Evolutionary conservation across 2,888 invertebrate genomes (phyloP).

Genomic region (Erebia palarica): DNA sequence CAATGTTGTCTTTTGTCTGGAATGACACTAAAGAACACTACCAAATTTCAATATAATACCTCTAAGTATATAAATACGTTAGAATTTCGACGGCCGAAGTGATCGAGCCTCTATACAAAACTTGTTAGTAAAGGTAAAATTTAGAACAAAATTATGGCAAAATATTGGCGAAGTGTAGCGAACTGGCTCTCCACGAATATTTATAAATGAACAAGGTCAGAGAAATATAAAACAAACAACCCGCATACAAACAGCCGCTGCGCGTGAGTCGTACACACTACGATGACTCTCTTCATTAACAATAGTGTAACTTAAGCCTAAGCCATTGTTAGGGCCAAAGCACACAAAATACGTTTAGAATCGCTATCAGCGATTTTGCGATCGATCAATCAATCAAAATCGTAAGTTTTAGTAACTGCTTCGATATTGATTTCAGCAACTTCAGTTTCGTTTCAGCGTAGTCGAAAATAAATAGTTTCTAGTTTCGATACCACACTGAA

Average conservation of each 20-base stretch:
- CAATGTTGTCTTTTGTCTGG: slow-evolving; percentile 81
- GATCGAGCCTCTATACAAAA: slow-evolving; percentile 61
- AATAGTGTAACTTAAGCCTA: slow-evolving; percentile 52
- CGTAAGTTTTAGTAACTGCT: too few species aligned
- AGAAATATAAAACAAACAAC: slow-evolving; percentile 57
- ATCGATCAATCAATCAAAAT: too few species aligned
- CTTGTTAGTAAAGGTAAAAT: slow-evolving; percentile 60
- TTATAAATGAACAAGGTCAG: slow-evolving; percentile 59
- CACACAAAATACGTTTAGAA: too few species aligned
- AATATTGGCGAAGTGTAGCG: slow-evolving; percentile 76
- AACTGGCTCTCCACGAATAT: slow-evolving; percentile 64
- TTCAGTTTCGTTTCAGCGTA: too few species aligned
- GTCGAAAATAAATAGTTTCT: too few species aligned
- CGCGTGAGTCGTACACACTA: slow-evolving; percentile 45
- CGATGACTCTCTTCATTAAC: slow-evolving; percentile 41
- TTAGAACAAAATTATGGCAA: slow-evolving; percentile 75
- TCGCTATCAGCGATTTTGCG: too few species aligned
- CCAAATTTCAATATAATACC: slow-evolving; percentile 52
- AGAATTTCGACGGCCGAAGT: slow-evolving; percentile 64
- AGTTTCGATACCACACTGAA: too few species aligned
- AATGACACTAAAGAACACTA: slow-evolving; percentile 71
- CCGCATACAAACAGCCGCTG: slow-evolving; percentile 31
- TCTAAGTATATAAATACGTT: slow-evolving; percentile 56
- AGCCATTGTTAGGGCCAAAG: too few species aligned
- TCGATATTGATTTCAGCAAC: too few species aligned